These are phyloP conservation scores for Cyrtonyx montezumae DNA, from an alignment of 2,113 vertebrate genomes.

Conservation along the genomic window DNA sequence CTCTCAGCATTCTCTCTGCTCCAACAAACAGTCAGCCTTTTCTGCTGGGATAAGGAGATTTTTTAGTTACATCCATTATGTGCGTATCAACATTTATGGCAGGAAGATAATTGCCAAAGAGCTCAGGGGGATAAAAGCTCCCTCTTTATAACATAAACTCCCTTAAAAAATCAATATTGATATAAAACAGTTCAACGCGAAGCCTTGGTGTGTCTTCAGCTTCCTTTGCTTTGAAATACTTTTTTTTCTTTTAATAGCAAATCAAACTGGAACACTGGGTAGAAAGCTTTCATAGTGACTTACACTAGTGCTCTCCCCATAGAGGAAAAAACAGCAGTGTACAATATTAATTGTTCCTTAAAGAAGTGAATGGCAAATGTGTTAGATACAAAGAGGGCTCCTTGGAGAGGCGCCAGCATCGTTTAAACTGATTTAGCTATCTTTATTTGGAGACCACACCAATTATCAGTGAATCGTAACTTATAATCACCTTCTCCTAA, in stretches of 20 bases:
- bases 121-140: conserved; percentile 81
- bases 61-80: conserved; percentile 85
- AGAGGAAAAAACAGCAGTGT: neutral
- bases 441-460: conserved; percentile 46
- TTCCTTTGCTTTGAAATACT: conserved; percentile 51
- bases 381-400: conserved; percentile 29
- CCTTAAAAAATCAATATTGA: conserved; percentile 80
- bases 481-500: conserved; percentile 12
- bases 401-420: conserved; percentile 49
- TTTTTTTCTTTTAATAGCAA: neutral
- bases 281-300: neutral
- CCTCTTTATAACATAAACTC: conserved; percentile 75
- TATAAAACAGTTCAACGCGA: conserved; percentile 72
- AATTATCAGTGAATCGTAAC: conserved; percentile 28
- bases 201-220: conserved; percentile 44
- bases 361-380: conserved; percentile 52
- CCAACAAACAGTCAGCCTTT: conserved; percentile 83
- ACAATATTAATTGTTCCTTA: conserved; percentile 57
- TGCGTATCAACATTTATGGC: conserved; percentile 86
- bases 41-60: conserved; percentile 84
- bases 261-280: conserved; percentile 1
- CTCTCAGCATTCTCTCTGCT: conserved; percentile 84
- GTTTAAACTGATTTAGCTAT: conserved; percentile 57
- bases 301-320: conserved; percentile 10
- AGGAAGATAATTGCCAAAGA: conserved; percentile 84